Evolutionary conservation across 2,888 invertebrate genomes (phyloP).

Genomic region (Ypsolopha scabrella): DNA sequence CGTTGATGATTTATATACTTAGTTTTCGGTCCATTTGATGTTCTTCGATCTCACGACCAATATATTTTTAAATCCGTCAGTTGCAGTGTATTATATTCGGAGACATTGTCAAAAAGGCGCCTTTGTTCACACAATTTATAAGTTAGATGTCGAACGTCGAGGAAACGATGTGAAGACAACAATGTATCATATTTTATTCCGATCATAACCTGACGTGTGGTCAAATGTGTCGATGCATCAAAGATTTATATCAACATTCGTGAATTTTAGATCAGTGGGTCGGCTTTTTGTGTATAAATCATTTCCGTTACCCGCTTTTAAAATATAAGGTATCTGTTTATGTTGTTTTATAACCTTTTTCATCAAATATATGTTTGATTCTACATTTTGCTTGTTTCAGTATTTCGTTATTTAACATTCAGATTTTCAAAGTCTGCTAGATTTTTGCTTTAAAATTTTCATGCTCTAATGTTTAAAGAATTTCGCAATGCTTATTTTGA

Average conservation of each 20-base stretch:
- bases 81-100: conserved; percentile 48
- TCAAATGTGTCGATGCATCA: conserved; percentile 62
- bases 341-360: too few relatives aligned
- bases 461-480: too few relatives aligned
- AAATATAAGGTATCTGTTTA: too few relatives aligned
- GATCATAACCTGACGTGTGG: conserved; percentile 63
- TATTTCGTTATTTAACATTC: too few relatives aligned
- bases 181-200: conserved; percentile 52
- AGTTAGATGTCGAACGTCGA: conserved; percentile 59
- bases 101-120: conserved; percentile 61
- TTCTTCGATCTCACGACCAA: conserved; percentile 38
- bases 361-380: too few relatives aligned
- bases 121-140: conserved; percentile 67
- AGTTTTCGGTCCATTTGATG: not conserved
- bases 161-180: conserved; percentile 35
- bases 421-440: too few relatives aligned
- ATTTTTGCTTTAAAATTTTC: too few relatives aligned
- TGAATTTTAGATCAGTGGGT: conserved; percentile 22
- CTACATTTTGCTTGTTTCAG: too few relatives aligned
- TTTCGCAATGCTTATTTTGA: too few relatives aligned
- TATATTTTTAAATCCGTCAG: conserved; percentile 59
- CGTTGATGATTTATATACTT: conserved; percentile 39
- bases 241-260: conserved; percentile 51
- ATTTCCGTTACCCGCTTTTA: not conserved
- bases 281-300: conserved; percentile 21